phyloP scores from a whole-genome alignment of 2,797 vertebrate species.

The Buceros bicornis region DNA sequence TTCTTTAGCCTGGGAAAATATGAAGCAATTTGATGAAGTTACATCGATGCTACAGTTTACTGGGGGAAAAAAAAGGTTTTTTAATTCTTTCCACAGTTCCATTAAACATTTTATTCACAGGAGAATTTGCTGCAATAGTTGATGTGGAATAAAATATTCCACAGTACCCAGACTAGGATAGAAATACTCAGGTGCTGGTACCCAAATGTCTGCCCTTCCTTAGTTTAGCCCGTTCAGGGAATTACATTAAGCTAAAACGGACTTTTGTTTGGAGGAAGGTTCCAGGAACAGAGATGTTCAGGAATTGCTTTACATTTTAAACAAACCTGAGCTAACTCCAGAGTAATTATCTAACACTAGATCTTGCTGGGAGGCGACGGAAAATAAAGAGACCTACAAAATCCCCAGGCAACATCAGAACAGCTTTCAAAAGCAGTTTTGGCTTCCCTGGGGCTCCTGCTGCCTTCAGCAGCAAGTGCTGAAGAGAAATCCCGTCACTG shows the following conservation, averaged over 20 bases:
- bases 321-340: neutral
- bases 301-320: neutral
- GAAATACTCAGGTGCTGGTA: slow-evolving; percentile 5
- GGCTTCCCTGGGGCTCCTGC: neutral
- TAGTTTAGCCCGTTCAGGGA: neutral
- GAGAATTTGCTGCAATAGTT: slow-evolving; percentile 23
- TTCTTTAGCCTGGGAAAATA: slow-evolving; percentile 35
- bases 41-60: neutral
- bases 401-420: neutral
- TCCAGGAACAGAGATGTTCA: slow-evolving; percentile 10
- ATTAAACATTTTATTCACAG: neutral
- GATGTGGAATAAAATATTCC: slow-evolving; percentile 31
- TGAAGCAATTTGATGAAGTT: slow-evolving; percentile 14
- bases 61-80: neutral
- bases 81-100: slow-evolving; percentile 43
- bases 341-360: neutral
- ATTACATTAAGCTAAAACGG: neutral
- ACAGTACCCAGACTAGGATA: neutral
- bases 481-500: neutral
- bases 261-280: neutral
- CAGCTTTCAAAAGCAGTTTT: neutral
- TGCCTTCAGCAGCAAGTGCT: neutral
- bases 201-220: neutral
- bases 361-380: neutral
- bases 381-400: neutral